Base-by-base conservation (phyloP, 2,797 vertebrate species). In the Thalassophryne amazonica region DNA sequence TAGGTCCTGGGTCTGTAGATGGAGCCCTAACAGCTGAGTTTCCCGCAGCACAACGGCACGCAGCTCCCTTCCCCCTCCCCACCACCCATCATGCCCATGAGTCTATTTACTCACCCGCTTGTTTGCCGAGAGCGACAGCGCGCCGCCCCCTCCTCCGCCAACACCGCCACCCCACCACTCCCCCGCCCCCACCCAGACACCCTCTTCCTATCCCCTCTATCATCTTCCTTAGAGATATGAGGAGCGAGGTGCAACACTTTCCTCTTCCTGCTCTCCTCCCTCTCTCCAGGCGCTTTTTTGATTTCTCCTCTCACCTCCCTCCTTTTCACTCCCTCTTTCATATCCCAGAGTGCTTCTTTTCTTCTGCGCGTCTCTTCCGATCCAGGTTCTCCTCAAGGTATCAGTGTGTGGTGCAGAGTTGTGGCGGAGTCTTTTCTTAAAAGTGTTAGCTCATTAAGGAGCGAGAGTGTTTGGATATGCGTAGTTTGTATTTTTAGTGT, bases 401-500 rank as follows among this genome's bases (percentile, higher is more conserved):
- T 86, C 86, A 81, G 81, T 85, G 85, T 83, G 84, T 84, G 78
- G 84, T 83, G 83, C 55, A 64, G 80, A 86, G 81, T 85, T 69
- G 80, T 83, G 78, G 79, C 64, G 28, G 72, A 86, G 80, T 83
- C 84, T 84, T 80, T 87, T 89, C 87, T 87, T 91, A 89, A 91
- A 91, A 86, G 80, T 88, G 74, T 85, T 85, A 85, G 86, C 91
- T 92, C 89, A 91, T 92, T 92, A 92, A 89, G 86, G 76, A 84
- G 81, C 67, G 73, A 76, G 81, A 86, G 86, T 91, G 88, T 91
- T 91, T 91, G 89, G 88, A 91, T 90, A 92, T 86, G 88, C 86
- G 80, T 88, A 84, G 87, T 88, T 91, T 88, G 88, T 91, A 91
- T 91, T 91, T 91, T 92, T 91, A 91, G 88, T 89, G 86, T 89